Percentiles rank a stretch among this genome's conserved stretches.
These are phyloP conservation scores for Merops nubicus DNA, from an alignment of 2,113 vertebrate species.

Conservation along the genomic window DNA sequence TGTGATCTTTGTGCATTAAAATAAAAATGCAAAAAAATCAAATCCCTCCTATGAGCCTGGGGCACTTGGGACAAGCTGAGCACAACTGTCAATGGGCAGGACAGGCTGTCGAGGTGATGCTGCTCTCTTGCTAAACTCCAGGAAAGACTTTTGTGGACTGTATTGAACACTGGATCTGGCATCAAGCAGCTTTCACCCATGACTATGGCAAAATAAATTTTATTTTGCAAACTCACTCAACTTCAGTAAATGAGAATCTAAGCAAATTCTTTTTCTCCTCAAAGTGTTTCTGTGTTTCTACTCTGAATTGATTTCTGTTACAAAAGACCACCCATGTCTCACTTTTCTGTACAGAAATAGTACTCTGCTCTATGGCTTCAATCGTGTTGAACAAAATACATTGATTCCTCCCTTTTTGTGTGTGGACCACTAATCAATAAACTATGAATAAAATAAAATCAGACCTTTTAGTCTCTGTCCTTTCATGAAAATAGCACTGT, in stretches of 20 bases:
- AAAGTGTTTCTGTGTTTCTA: background rate
- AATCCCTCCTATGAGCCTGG: background rate
- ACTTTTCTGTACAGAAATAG: background rate
- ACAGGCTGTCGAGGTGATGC: background rate
- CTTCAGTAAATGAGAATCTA: background rate
- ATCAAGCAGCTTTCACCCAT: background rate
- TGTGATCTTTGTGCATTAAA: background rate
- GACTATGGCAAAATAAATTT: background rate
- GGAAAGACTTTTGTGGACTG: background rate
- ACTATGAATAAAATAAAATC: slow-evolving; percentile 22
- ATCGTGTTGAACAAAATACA: background rate
- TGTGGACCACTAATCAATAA: background rate
- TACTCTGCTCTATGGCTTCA: background rate
- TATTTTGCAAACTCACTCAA: background rate
- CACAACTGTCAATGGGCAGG: too few species aligned
- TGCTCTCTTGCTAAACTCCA: background rate
- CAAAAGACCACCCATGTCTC: background rate
- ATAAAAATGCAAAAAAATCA: background rate
- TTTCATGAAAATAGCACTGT: background rate
- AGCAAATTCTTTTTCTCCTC: background rate
- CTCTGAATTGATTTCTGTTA: background rate
- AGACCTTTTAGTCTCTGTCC: background rate
- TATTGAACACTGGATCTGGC: background rate
- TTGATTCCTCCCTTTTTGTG: background rate
- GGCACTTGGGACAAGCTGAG: background rate